Evolutionary conservation across 2,888 invertebrate species (phyloP).

Genomic region (Dascillus cervinus): DNA sequence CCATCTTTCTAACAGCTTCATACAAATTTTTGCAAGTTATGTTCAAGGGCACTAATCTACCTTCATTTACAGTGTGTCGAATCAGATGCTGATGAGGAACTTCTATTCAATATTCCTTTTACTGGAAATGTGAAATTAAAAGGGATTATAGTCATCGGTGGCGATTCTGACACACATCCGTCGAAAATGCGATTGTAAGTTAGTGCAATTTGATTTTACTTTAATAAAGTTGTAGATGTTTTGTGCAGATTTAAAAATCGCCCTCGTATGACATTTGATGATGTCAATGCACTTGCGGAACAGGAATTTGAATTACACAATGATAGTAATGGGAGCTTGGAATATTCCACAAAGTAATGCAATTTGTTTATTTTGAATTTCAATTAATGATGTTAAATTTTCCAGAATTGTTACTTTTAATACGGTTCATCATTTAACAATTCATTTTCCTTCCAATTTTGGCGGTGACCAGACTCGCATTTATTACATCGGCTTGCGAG

Average conservation of each 20-base stretch:
- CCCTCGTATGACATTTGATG: constrained; percentile 92
- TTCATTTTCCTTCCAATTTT: constrained; percentile 87
- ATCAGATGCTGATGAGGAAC: constrained; percentile 93
- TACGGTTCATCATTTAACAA: constrained; percentile 77
- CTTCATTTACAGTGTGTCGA: constrained; percentile 71
- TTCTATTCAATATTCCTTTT: constrained; percentile 95
- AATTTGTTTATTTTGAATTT: constrained; percentile 1
- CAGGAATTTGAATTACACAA: constrained; percentile 83
- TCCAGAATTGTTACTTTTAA: constrained; percentile 87
- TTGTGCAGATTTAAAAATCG: constrained; percentile 79
- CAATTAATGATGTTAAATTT: no score
- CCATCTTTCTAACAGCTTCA: no score
- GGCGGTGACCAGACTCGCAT: constrained; percentile 78
- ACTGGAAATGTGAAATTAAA: constrained; percentile 93
- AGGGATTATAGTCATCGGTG: constrained; percentile 88
- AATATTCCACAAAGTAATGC: constrained; percentile 82
- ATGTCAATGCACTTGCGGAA: constrained; percentile 64
- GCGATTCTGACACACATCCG: constrained; percentile 80
- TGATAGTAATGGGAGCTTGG: constrained; percentile 71
- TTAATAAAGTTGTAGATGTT: constrained; percentile 2
- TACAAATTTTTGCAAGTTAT: no score
- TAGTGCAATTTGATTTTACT: constrained; percentile 5
- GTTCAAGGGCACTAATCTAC: constrained; percentile 5
- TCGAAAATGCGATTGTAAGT: constrained; percentile 79
- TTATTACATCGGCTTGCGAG: constrained; percentile 91